These are phyloP conservation scores for Coreius guichenoti DNA, from an alignment of 2,797 vertebrate genomes.

Conservation along the genomic window DNA sequence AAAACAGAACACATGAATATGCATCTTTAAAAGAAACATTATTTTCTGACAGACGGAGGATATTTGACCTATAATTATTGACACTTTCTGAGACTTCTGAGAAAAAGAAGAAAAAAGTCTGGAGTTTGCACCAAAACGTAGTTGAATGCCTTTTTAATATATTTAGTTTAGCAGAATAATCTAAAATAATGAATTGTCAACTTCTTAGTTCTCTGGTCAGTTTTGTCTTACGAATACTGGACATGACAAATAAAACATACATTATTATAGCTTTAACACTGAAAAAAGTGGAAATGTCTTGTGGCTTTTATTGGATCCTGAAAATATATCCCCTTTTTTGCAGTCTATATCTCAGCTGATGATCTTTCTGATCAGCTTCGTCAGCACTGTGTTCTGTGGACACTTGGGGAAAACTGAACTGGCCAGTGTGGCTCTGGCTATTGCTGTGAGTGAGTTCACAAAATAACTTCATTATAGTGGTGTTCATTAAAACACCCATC, in stretches of 20 bases:
- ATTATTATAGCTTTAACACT: background rate
- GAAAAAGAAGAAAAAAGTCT: background rate
- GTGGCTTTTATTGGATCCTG: background rate
- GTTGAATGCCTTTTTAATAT: background rate
- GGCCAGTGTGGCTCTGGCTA: slow-evolving; percentile 82
- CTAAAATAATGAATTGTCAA: background rate
- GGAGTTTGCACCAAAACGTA: background rate
- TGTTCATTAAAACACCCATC: background rate
- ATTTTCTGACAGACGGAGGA: background rate
- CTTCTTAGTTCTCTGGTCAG: background rate
- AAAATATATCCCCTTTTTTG: background rate
- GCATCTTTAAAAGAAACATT: background rate
- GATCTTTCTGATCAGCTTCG: slow-evolving; percentile 81
- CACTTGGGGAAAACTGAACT: slow-evolving; percentile 86
- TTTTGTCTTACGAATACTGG: background rate
- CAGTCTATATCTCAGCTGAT: slow-evolving; percentile 86
- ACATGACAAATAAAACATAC: background rate
- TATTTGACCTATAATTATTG: background rate
- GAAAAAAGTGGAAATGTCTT: background rate
- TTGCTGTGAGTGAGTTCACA: slow-evolving; percentile 81
- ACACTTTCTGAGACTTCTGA: background rate
- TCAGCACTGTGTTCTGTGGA: slow-evolving; percentile 90
- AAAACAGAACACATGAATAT: background rate
- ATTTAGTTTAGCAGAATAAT: background rate
- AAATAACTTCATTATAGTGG: background rate